Percentiles rank a stretch among this genome's conserved stretches.
Evolutionary conservation across 1,140 invertebrate species (phyloP).

Genomic region (Leptestheria dahalacensis): DNA sequence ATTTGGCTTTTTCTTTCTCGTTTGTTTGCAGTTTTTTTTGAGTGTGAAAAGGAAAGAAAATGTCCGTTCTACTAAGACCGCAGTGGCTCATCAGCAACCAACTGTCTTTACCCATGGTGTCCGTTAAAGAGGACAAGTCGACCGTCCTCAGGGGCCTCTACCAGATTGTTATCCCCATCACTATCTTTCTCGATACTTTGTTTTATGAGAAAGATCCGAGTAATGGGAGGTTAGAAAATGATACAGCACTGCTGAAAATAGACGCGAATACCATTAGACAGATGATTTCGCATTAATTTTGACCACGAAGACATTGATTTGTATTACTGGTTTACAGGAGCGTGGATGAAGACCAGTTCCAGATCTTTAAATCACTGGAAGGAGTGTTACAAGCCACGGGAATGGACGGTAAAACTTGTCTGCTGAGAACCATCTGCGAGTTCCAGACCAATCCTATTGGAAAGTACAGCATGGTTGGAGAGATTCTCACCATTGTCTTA

Average conservation of each 20-base stretch:
- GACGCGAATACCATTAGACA: no score
- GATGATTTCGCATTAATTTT: no score
- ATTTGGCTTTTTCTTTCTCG: background rate
- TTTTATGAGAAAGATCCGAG: constrained; percentile 11
- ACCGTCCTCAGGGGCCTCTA: constrained; percentile 8
- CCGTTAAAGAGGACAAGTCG: background rate
- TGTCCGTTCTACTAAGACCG: constrained; percentile 6
- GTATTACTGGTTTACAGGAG: constrained; percentile 7
- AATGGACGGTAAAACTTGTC: constrained; percentile 15
- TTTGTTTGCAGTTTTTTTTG: background rate
- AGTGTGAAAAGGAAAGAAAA: background rate
- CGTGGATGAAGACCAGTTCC: constrained; percentile 12
- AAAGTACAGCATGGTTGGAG: constrained; percentile 13
- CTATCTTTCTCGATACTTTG: constrained; percentile 15
- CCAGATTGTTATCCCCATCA: constrained; percentile 11
- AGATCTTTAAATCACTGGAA: constrained; percentile 15
- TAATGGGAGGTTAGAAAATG: constrained; percentile 3
- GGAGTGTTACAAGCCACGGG: constrained; percentile 11
- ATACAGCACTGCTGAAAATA: background rate
- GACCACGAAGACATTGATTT: no score
- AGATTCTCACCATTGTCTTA: constrained; percentile 14
- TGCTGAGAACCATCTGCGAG: constrained; percentile 15
- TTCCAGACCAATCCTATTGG: constrained; percentile 16
- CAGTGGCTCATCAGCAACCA: constrained; percentile 14
- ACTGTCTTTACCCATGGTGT: constrained; percentile 11